phyloP scores from a whole-genome alignment of 2,888 invertebrate genomes.

The Polydesmus complanatus region DNA sequence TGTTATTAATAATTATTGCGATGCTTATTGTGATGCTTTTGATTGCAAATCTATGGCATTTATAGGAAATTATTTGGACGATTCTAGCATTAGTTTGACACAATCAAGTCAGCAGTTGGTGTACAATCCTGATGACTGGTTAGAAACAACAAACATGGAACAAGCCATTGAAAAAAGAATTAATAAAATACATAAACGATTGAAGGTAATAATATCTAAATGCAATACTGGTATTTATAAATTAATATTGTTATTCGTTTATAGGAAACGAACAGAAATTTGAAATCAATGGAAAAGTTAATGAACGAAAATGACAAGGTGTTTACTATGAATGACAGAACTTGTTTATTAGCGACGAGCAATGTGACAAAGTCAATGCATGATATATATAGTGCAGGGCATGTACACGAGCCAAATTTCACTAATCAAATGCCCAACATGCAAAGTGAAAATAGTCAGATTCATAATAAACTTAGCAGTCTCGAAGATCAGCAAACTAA shows the following conservation, averaged over 20 bases:
- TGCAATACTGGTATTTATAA: neutral
- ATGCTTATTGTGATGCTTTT: no score
- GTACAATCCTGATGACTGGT: no score
- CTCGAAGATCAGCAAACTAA: neutral
- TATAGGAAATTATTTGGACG: no score
- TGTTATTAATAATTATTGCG: no score
- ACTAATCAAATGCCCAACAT: neutral
- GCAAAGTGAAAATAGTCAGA: neutral
- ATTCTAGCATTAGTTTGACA: no score
- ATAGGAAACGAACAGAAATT: neutral
- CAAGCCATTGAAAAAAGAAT: neutral
- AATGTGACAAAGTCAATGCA: neutral
- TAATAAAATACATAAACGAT: neutral
- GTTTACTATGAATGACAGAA: no score
- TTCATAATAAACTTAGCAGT: neutral
- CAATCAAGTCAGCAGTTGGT: no score
- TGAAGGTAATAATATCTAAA: neutral
- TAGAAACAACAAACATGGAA: no score
- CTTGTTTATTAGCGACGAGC: no score
- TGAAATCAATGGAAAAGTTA: neutral
- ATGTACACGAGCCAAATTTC: no score
- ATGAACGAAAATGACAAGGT: neutral
- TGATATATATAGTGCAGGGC: neutral
- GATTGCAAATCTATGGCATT: no score
- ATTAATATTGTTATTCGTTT: neutral